phyloP scores from a whole-genome alignment of 2,113 vertebrate species.

The Boulengeromyrus knoepffleri region DNA sequence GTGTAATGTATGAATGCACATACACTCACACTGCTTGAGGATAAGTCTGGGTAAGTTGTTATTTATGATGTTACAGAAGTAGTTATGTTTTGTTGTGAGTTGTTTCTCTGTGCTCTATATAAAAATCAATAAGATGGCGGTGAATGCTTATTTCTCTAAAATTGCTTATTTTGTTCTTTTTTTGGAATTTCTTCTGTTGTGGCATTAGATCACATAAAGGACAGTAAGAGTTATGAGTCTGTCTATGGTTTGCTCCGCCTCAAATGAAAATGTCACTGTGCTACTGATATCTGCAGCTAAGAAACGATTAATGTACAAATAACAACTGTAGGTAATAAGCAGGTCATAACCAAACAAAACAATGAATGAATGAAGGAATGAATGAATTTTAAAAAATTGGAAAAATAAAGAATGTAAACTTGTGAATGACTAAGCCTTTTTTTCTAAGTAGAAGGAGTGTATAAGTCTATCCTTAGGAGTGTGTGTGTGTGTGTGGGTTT shows the following conservation, averaged over 20 bases:
- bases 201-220: conserved; percentile 9
- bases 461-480: neutral
- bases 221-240: conserved; percentile 9
- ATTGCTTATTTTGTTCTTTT: neutral
- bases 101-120: neutral
- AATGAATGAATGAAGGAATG: neutral
- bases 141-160: conserved; percentile 2
- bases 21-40: neutral
- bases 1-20: neutral
- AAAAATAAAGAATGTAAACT: neutral
- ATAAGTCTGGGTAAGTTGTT: neutral
- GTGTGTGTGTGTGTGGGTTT: neutral
- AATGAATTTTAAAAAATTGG: neutral
- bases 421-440: neutral
- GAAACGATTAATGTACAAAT: neutral
- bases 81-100: no score
- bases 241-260: neutral
- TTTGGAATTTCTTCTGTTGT: conserved; percentile 4
- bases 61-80: neutral
- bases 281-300: neutral
- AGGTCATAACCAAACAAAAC: neutral
- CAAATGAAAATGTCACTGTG: conserved; percentile 1
- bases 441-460: neutral
- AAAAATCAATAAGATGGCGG: neutral
- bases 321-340: neutral